These are phyloP conservation scores for Raja brachyura DNA, from an alignment of 2,113 vertebrate genomes.

Conservation along the genomic window DNA sequence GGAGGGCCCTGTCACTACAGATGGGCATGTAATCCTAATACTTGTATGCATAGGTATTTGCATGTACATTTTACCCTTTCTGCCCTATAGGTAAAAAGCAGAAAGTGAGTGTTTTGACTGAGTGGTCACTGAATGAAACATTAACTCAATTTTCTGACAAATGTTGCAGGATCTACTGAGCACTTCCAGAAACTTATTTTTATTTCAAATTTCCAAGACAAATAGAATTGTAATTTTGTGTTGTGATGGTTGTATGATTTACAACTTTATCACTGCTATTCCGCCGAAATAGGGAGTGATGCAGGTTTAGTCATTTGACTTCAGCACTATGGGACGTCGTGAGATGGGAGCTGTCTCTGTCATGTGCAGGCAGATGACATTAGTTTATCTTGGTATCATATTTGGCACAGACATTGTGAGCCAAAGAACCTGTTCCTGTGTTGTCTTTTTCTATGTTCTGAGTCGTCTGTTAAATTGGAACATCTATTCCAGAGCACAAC, in stretches of 20 bases:
- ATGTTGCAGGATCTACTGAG: too few relatives aligned
- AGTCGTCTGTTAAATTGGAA: neutral
- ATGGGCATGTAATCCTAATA: neutral
- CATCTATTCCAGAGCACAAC: neutral
- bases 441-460: too few relatives aligned
- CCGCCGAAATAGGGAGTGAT: neutral
- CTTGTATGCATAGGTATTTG: neutral
- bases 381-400: too few relatives aligned
- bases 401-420: too few relatives aligned
- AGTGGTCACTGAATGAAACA: too few relatives aligned
- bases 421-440: too few relatives aligned
- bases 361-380: too few relatives aligned
- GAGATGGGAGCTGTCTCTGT: neutral
- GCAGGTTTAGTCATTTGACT: neutral
- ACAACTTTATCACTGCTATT: neutral
- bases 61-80: neutral
- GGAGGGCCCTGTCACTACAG: neutral
- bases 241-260: too few relatives aligned
- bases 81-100: neutral
- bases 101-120: neutral
- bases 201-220: too few relatives aligned
- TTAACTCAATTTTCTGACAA: too few relatives aligned
- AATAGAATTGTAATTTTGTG: too few relatives aligned
- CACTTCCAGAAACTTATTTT: too few relatives aligned
- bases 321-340: neutral